Conservation (phyloP, 2,113 vertebrate species). For the Toxostoma redivivum region DNA sequence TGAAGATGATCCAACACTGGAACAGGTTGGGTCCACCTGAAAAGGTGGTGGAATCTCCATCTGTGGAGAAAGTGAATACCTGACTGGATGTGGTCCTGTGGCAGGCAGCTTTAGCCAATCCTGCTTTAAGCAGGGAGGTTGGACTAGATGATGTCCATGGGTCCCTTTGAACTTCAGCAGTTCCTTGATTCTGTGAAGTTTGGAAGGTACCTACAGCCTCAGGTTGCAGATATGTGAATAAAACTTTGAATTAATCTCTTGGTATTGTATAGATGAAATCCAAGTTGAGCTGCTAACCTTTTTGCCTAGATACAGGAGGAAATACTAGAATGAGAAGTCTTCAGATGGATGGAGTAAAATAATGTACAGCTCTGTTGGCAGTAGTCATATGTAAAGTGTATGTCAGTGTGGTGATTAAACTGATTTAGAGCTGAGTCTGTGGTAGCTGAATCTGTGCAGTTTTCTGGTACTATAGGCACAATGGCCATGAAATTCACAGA, state of each 20-base stretch:
- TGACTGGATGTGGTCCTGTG: neutral
- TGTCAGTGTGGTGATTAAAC: neutral
- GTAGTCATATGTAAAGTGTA: neutral
- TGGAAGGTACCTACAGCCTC: neutral
- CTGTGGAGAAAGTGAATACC: neutral
- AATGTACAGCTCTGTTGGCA: neutral
- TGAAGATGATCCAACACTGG: neutral
- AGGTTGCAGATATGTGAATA: neutral
- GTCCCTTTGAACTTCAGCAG: neutral
- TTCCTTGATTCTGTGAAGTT: neutral
- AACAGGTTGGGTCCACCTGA: neutral
- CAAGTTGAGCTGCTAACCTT: neutral
- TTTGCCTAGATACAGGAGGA: neutral
- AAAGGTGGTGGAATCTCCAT: neutral
- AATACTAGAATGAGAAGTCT: neutral
- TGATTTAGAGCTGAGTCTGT: neutral
- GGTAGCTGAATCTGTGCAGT: neutral
- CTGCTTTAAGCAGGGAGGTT: neutral
- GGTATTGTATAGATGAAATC: neutral
- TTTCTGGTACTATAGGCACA: neutral
- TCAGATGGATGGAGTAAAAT: neutral
- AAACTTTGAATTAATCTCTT: neutral
- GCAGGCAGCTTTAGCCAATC: neutral
- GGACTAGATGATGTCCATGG: neutral
- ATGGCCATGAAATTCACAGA: neutral